phyloP scores from a whole-genome alignment of 2,888 invertebrate species.

The Lepidochrysops patricia region DNA sequence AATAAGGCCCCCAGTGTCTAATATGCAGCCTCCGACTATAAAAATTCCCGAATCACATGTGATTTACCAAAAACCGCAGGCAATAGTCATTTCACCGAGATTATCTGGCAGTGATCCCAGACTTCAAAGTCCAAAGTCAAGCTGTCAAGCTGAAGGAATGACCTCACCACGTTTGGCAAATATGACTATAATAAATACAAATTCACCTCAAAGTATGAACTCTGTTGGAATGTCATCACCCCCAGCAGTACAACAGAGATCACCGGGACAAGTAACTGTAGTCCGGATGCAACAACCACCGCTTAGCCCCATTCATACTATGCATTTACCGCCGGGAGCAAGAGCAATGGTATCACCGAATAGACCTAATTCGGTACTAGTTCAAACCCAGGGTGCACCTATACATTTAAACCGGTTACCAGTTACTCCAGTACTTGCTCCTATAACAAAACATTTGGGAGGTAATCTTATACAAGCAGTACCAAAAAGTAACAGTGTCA shows the following conservation, averaged over 20 bases:
- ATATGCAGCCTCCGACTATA: conserved; percentile 78
- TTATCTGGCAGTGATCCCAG: conserved; percentile 47
- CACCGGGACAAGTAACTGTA: conserved; percentile 65
- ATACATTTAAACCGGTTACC: conserved; percentile 72
- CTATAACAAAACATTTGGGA: conserved; percentile 73
- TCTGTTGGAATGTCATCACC: conserved; percentile 52
- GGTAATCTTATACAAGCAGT: conserved; percentile 54
- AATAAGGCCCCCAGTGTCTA: conserved; percentile 53
- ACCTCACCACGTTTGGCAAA: conserved; percentile 56
- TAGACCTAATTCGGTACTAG: conserved; percentile 60
- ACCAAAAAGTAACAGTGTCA: conserved; percentile 40
- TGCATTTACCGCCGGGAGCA: conserved; percentile 53
- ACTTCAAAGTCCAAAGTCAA: conserved; percentile 58
- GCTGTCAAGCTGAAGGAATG: conserved; percentile 46
- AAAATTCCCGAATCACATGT: conserved; percentile 76
- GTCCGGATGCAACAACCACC: conserved; percentile 70
- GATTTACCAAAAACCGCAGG: conserved; percentile 62
- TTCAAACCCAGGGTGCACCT: conserved; percentile 60
- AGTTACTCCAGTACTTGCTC: conserved; percentile 72
- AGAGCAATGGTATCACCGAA: conserved; percentile 62
- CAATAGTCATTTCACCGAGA: conserved; percentile 61
- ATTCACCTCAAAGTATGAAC: conserved; percentile 49
- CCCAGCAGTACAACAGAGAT: conserved; percentile 52
- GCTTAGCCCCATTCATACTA: conserved; percentile 58
- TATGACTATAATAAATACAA: conserved; percentile 52